These are phyloP conservation scores for Sylvia atricapilla DNA, from an alignment of 2,113 vertebrate genomes.

Conservation along the genomic window DNA sequence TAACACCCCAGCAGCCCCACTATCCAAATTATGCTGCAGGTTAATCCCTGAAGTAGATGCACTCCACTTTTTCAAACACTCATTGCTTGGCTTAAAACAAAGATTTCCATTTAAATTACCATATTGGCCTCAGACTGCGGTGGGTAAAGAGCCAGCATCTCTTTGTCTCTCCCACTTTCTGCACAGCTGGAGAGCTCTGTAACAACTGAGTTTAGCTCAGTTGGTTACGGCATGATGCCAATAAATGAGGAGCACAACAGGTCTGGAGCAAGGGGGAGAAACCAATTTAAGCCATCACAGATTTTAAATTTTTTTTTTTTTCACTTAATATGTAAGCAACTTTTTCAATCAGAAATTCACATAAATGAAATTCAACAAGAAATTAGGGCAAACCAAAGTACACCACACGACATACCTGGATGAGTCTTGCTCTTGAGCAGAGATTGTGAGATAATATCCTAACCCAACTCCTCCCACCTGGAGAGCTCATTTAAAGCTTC, in stretches of 20 bases:
- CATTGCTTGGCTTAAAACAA: slow-evolving; percentile 2
- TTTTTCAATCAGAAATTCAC: neutral
- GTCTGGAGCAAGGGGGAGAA: neutral
- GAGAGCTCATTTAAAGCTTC: neutral
- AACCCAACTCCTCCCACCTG: neutral
- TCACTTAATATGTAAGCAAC: neutral
- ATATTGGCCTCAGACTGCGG: neutral
- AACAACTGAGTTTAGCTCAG: neutral
- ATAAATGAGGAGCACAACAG: neutral
- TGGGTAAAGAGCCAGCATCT: neutral
- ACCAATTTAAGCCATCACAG: neutral
- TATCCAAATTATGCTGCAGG: slow-evolving; percentile 32
- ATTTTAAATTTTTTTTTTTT: slow-evolving; percentile 6
- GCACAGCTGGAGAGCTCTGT: neutral
- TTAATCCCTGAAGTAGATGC: slow-evolving; percentile 18
- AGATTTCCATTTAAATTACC: slow-evolving; percentile 1
- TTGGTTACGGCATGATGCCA: neutral
- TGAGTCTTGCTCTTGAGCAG: neutral
- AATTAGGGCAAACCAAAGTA: neutral
- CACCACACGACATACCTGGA: neutral
- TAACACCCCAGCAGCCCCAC: neutral
- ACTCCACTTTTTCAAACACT: slow-evolving; percentile 2
- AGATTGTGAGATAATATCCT: neutral
- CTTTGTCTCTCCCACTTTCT: neutral
- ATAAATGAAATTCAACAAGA: neutral